Evolutionary conservation across 1,140 invertebrate species (phyloP), one percentile per base, ranked within the genome.

Genomic region (Pseudachorutes palmiensis): DNA sequence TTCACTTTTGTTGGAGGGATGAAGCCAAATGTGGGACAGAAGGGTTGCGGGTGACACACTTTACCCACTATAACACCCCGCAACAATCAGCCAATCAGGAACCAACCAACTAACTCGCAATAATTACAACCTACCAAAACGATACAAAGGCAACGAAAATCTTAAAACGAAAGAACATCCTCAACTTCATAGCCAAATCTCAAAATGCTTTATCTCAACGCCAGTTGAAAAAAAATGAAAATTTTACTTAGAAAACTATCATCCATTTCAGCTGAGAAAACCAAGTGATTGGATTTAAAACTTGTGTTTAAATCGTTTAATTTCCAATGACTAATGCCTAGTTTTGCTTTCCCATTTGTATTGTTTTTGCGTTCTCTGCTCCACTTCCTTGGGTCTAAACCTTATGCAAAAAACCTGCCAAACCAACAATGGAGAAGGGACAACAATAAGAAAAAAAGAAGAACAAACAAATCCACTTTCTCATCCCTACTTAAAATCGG

Each of bases 1-100:
- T 55, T 55, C 51, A 55, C 51, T 55, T 55, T 55, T 55, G 51
- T 55, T 55, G 51, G 51, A 55, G 9, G n/a, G n/a, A 19, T 55
- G 9, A 3, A 22, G 14, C 51, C 24, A 9, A 55, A 55, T 55
- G 14, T 55, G 51, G 51, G 24, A 55, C 51, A 55, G 12, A 55
- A 55, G 51, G 51, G 51, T 9, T 55, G 5, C 9, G 24, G 24
- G 24, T 55, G 51, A 55, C 51, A 55, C 24, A 55, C 51, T 55
- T 55, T 55, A 45, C 36, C 9, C 36, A 45, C 36, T 45, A 12
- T 45, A n/a, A n/a, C n/a, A n/a, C n/a, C 19, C 36, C 24, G 24
- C 51, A 55, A 55, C 9, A 9, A 22, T 14, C 51, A 24, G 5
- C 12, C 3, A 55, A 55, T 5, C 3, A 55, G 24, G 5, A 14